These are phyloP conservation scores for Drosophila rufa DNA, from an alignment of 1,140 invertebrate genomes.

Conservation along the genomic window DNA sequence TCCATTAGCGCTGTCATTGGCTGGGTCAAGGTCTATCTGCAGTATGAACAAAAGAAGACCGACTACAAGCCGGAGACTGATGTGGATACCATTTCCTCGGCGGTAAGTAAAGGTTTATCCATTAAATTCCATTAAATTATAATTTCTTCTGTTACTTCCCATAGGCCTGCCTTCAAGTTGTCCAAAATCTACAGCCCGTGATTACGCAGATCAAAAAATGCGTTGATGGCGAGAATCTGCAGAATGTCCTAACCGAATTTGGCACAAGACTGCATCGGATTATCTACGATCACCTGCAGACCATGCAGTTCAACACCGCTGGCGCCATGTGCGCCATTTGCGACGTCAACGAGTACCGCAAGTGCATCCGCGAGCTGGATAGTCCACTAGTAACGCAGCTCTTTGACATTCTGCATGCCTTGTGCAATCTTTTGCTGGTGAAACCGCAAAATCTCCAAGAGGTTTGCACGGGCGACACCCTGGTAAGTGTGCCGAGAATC, in stretches of 20 bases:
- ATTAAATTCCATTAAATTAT: neutral
- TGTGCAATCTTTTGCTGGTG: constrained; percentile 98
- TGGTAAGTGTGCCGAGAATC: constrained; percentile 88
- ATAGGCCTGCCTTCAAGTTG: constrained; percentile 95
- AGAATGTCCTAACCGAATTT: constrained; percentile 94
- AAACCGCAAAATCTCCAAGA: constrained; percentile 98
- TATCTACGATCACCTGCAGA: constrained; percentile 97
- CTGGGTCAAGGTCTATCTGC: constrained; percentile 96
- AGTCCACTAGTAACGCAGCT: constrained; percentile 92
- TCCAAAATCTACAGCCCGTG: constrained; percentile 92
- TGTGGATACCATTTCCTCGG: constrained; percentile 91
- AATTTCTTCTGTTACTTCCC: constrained; percentile 42
- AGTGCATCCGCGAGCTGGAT: constrained; percentile 91
- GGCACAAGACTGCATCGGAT: constrained; percentile 96
- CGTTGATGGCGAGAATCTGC: constrained; percentile 97
- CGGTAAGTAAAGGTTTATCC: constrained; percentile 85
- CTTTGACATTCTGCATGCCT: constrained; percentile 97
- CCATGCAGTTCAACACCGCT: constrained; percentile 97
- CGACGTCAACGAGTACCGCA: constrained; percentile 98
- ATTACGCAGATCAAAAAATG: constrained; percentile 93
- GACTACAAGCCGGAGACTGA: constrained; percentile 98
- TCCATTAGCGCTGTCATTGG: constrained; percentile 94
- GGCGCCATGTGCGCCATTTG: constrained; percentile 99
- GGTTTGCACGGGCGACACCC: constrained; percentile 96
- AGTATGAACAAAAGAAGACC: constrained; percentile 97